Percentiles rank a stretch among this genome's conserved stretches.
phyloP scores from a whole-genome alignment of 2,888 invertebrate species.

The Pristionchus arcanus region DNA sequence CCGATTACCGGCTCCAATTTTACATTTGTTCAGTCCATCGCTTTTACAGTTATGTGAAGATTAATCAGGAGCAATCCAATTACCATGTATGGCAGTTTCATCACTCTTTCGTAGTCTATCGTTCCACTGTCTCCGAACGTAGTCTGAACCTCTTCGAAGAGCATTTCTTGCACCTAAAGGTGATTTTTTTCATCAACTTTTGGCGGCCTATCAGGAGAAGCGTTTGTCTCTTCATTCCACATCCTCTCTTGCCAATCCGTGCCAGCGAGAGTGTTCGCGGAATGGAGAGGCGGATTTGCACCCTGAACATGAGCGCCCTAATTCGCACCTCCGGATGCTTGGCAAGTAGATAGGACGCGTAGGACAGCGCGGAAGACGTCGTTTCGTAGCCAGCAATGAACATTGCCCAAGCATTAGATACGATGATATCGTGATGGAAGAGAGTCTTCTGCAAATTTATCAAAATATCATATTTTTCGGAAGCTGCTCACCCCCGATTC shows the following conservation, averaged over 20 bases:
- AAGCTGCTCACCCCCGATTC: too few relatives aligned
- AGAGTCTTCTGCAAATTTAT: constrained; percentile 4
- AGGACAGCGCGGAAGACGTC: constrained; percentile 81
- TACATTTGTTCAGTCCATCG: too few relatives aligned
- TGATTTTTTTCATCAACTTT: neutral
- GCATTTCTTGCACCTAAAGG: neutral
- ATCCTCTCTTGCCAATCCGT: too few relatives aligned
- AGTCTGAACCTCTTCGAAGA: neutral
- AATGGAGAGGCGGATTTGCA: too few relatives aligned
- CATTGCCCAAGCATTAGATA: constrained; percentile 51
- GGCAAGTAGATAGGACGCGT: constrained; percentile 80
- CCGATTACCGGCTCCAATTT: too few relatives aligned
- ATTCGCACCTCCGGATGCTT: constrained; percentile 79
- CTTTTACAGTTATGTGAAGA: too few relatives aligned
- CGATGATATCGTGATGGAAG: constrained; percentile 53
- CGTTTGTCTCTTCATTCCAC: too few relatives aligned
- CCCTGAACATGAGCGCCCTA: neutral
- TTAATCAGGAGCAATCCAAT: too few relatives aligned
- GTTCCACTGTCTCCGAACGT: neutral
- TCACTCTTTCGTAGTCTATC: constrained; percentile 16
- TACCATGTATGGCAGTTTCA: constrained; percentile 37
- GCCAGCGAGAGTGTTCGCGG: too few relatives aligned
- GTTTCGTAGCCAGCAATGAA: constrained; percentile 78
- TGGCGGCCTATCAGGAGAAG: too few relatives aligned
- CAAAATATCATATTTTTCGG: neutral